Percentiles rank a stretch among this genome's conserved stretches.
Evolutionary conservation across 2,888 invertebrate genomes (phyloP).

Genomic region (Apocheima hispidaria): DNA sequence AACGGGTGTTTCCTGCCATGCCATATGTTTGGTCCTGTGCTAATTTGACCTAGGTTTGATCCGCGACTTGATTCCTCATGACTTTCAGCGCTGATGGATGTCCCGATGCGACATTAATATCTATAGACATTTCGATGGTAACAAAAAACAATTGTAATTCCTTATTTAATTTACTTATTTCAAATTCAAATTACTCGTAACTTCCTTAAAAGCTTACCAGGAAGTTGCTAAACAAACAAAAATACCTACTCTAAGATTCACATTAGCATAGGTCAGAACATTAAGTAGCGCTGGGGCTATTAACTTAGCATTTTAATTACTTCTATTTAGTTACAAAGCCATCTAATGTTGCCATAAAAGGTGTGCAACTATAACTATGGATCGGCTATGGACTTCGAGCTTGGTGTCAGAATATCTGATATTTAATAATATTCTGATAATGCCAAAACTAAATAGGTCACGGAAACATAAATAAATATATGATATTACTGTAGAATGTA

Average conservation of each 20-base stretch:
- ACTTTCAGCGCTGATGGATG: too few relatives aligned
- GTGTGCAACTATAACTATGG: neutral
- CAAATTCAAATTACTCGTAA: neutral
- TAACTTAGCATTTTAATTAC: slow-evolving; percentile 18
- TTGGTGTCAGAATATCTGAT: too few relatives aligned
- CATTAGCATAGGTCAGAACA: slow-evolving; percentile 23
- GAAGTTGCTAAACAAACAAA: neutral
- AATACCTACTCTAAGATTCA: slow-evolving; percentile 3
- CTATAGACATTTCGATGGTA: too few relatives aligned
- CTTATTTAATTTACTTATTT: neutral
- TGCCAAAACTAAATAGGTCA: neutral
- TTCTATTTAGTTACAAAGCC: slow-evolving; percentile 15
- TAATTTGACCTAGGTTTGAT: too few relatives aligned
- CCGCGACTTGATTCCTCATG: too few relatives aligned
- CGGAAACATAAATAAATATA: neutral
- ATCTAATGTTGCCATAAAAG: slow-evolving; percentile 13
- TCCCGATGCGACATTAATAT: too few relatives aligned
- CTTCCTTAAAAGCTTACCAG: neutral
- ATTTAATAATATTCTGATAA: too few relatives aligned
- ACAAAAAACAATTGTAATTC: neutral
- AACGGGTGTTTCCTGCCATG: too few relatives aligned
- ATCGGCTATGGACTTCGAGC: neutral
- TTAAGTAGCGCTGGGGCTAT: slow-evolving; percentile 9
- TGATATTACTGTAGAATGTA: neutral
- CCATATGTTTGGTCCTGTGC: too few relatives aligned